These are phyloP conservation scores for Diplosoma virens DNA, from an alignment of 23 tunicate species.

Conservation along the genomic window DNA sequence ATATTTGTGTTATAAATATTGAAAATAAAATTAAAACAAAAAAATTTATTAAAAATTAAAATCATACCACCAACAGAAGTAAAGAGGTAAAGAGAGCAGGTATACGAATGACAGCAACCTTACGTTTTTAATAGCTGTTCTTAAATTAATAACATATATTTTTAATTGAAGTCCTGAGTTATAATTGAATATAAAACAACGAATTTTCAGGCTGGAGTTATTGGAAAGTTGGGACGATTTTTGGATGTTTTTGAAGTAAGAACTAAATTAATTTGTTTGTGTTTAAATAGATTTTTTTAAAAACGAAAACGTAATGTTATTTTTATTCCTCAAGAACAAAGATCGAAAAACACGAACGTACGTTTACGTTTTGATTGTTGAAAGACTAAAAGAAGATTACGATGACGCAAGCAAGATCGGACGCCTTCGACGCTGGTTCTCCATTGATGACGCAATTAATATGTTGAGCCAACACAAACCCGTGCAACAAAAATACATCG, in stretches of 20 bases:
- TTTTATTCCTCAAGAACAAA: constrained; percentile 29
- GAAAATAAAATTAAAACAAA: no score
- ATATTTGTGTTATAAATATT: no score
- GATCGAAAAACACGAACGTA: constrained; percentile 78
- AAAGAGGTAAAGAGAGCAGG: no score
- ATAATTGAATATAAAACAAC: no score
- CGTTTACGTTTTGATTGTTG: constrained; percentile 76
- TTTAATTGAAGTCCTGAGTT: no score
- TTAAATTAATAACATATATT: no score
- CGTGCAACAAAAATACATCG: constrained; percentile 52
- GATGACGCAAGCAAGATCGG: constrained; percentile 73
- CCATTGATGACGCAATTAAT: constrained; percentile 46
- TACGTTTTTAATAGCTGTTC: no score
- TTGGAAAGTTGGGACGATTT: constrained; percentile 55
- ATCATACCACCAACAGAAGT: no score
- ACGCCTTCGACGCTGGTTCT: constrained; percentile 70
- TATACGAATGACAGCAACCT: no score
- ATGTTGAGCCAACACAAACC: constrained; percentile 63
- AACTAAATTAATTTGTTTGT: background rate
- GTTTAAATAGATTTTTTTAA: no score
- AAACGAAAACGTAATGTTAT: no score
- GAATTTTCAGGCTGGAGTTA: constrained; percentile 66
- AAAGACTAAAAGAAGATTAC: constrained; percentile 62
- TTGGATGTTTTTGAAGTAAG: constrained; percentile 79
- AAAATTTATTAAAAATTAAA: no score